Evolutionary conservation across 2,888 invertebrate species (phyloP), one percentile per base, ranked within the genome.

Genomic region (Oasisia sp.): DNA sequence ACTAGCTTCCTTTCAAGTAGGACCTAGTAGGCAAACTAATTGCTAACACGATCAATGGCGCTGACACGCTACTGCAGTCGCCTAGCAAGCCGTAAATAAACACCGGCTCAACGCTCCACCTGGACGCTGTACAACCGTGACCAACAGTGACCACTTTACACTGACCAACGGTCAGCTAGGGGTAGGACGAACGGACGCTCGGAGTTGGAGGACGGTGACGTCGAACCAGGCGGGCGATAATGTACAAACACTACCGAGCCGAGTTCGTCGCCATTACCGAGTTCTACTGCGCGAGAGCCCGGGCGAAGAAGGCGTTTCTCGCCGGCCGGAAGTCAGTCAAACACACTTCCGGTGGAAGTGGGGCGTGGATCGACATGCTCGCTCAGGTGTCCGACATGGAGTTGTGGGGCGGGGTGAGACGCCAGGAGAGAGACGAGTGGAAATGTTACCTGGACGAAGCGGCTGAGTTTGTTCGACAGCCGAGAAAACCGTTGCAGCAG

Each of bases 351-450:
- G 74, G 19, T 3, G 74, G 27, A 7, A 27, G 27, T 27, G 74
- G 74, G 50, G 50, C 50, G 50, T 93, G 93, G 93, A 44, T 92
- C 32, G 92, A 92, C 56, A 58, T 92, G 38, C 91, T 93, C 4
- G 44, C 45, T 50, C n/a, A 32, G 14, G 89, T 93, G 27, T 89
- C 92, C 32, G 93, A 91, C 32, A 91, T 92, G 91, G 93, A 92
- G 58, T 91, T 92, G 19, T 93, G 93, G 93, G 91, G 19, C 12
- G 93, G 38, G 14, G 32, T 19, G n/a, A 5, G 91, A 32, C 92
- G 93, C 32, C 91, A 91, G 44, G 91, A 93, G 56, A 44, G 93
- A 38, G 44, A 38, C 5, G n/a, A 92, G 89, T 93, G 93, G 93
- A 58, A 56, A 89, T 32, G 89, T 19, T 90, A 74, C 38, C 92